phyloP scores from a whole-genome alignment of 2,888 invertebrate genomes.

The Drosophila mulleri region DNA sequence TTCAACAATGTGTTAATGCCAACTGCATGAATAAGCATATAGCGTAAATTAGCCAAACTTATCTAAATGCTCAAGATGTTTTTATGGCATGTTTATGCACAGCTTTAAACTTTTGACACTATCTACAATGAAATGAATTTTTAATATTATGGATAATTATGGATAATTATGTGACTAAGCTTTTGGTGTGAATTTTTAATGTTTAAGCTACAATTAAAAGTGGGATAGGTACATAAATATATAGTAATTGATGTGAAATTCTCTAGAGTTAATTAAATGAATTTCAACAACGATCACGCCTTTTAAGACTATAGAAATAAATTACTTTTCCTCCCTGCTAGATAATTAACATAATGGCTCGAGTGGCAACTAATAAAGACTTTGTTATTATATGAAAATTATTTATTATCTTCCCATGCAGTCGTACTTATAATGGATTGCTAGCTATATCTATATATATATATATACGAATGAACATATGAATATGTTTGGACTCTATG shows the following conservation, averaged over 20 bases:
- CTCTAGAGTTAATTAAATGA: conserved; percentile 38
- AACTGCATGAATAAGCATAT: conserved; percentile 8
- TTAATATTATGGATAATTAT: not conserved
- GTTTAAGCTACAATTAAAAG: conserved; percentile 7
- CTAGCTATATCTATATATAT: not conserved
- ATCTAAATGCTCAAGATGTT: conserved; percentile 3
- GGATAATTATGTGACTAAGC: conserved; percentile 4
- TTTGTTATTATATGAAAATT: conserved; percentile 42
- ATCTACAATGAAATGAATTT: not conserved
- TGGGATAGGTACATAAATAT: too few relatives aligned
- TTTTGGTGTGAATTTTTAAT: conserved; percentile 8
- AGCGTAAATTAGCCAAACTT: not conserved
- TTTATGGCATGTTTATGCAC: not conserved
- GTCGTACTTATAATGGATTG: conserved; percentile 21
- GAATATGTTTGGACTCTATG: conserved; percentile 34
- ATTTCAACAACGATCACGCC: conserved; percentile 39
- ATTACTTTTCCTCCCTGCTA: conserved; percentile 8
- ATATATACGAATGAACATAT: not conserved
- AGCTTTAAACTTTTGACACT: not conserved
- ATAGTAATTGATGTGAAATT: conserved; percentile 21
- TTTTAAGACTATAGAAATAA: conserved; percentile 21
- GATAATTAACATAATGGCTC: conserved; percentile 47
- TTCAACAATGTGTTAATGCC: conserved; percentile 10
- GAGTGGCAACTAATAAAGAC: conserved; percentile 31
- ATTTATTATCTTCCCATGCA: conserved; percentile 45